Percentiles rank a stretch among this genome's conserved stretches.
phyloP scores from a whole-genome alignment of 2,888 invertebrate species.

The Toxonevra muliebris region DNA sequence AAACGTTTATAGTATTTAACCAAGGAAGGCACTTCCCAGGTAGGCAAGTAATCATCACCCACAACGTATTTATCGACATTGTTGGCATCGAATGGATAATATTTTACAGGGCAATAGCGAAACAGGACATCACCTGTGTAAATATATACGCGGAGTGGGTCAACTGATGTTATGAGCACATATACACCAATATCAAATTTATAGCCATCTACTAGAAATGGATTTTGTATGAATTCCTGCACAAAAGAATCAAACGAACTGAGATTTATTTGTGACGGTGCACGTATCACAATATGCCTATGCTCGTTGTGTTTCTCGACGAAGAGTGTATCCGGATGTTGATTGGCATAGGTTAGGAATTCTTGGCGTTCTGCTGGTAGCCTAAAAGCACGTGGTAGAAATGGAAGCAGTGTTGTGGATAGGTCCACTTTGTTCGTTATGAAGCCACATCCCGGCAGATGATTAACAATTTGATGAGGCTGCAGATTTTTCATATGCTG shows the following conservation, averaged over 20 bases:
- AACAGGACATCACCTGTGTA: slow-evolving; percentile 90
- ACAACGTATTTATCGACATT: slow-evolving; percentile 91
- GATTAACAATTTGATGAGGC: slow-evolving; percentile 85
- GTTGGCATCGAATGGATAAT: slow-evolving; percentile 87
- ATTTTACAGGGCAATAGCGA: slow-evolving; percentile 88
- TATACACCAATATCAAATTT: slow-evolving; percentile 98
- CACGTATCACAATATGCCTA: slow-evolving; percentile 82
- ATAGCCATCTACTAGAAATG: slow-evolving; percentile 88
- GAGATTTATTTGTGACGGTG: slow-evolving; percentile 76
- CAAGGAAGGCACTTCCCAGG: slow-evolving; percentile 89
- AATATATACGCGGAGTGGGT: slow-evolving; percentile 89
- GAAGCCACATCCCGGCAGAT: slow-evolving; percentile 93
- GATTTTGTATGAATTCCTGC: slow-evolving; percentile 89
- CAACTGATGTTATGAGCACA: slow-evolving; percentile 87
- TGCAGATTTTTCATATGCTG: slow-evolving; percentile 70
- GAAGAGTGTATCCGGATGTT: slow-evolving; percentile 78
- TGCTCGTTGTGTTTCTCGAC: slow-evolving; percentile 94
- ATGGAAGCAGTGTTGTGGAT: slow-evolving; percentile 79
- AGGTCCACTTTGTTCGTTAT: slow-evolving; percentile 93
- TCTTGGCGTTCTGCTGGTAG: slow-evolving; percentile 79
- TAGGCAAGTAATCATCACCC: slow-evolving; percentile 91
- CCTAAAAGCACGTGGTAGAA: slow-evolving; percentile 88
- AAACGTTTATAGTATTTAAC: slow-evolving; percentile 75
- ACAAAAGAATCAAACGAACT: slow-evolving; percentile 79
- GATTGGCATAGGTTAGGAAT: slow-evolving; percentile 74